Conservation (phyloP, 2,113 vertebrate species). For the Seriola aureovittata region DNA sequence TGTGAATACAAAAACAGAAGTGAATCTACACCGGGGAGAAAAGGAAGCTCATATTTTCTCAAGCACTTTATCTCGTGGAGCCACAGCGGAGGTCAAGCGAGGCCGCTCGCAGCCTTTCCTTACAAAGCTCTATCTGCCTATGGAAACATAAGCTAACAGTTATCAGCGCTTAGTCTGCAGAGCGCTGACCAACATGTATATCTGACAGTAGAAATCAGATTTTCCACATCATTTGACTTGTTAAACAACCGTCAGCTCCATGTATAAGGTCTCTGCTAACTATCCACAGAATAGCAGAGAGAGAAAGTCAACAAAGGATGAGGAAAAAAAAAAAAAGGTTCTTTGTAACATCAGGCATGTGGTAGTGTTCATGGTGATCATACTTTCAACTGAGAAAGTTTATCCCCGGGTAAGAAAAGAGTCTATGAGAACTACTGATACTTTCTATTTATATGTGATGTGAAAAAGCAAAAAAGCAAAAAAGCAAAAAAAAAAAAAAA, state of each 20-base stretch:
- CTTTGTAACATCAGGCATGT: not conserved
- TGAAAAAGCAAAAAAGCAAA: not conserved
- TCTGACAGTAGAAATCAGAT: constrained; percentile 41
- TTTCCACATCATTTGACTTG: constrained; percentile 52
- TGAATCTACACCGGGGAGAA: constrained; percentile 4
- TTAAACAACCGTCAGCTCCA: constrained; percentile 10
- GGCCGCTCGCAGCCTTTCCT: constrained; percentile 35
- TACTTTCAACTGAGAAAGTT: not conserved
- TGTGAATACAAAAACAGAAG: constrained; percentile 21
- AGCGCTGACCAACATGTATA: not conserved
- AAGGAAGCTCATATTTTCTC: constrained; percentile 58
- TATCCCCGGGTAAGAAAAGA: not conserved
- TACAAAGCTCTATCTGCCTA: not conserved
- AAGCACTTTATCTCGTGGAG: constrained; percentile 52
- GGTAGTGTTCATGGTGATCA: constrained; percentile 13
- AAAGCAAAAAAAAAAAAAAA: not conserved
- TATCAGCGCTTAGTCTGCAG: constrained; percentile 49
- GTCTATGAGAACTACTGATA: not conserved
- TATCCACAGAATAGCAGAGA: constrained; percentile 18
- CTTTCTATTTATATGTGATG: not conserved
- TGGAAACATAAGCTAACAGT: constrained; percentile 52
- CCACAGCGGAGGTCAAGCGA: constrained; percentile 53
- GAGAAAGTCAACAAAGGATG: constrained; percentile 14
- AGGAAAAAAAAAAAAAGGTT: not conserved
- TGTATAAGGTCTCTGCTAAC: not conserved